Evolutionary conservation across 2,797 vertebrate species (phyloP).

Genomic region (Luscinia luscinia): DNA sequence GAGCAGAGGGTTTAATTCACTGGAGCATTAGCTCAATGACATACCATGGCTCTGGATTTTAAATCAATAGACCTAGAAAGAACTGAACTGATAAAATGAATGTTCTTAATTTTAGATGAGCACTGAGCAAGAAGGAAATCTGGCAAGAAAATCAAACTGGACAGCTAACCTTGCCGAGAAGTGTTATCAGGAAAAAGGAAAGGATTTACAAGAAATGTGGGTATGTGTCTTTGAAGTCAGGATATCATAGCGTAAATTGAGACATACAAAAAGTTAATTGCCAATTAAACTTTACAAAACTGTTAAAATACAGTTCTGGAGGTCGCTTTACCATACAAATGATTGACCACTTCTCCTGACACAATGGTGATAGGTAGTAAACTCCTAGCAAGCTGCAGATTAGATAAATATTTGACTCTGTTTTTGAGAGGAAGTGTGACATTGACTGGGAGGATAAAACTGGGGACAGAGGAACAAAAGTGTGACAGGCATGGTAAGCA

Average conservation of each 20-base stretch:
- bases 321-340: background rate
- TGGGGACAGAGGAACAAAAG: background rate
- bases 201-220: background rate
- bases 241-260: background rate
- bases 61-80: background rate
- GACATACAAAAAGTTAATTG: background rate
- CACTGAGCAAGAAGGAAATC: background rate
- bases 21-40: background rate
- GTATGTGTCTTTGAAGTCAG: background rate
- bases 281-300: background rate
- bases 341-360: background rate
- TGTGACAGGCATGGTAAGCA: background rate
- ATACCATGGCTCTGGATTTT: background rate
- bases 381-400: rapidly evolving
- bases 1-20: background rate
- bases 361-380: background rate
- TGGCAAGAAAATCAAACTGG: background rate
- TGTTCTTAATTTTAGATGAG: background rate
- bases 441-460: rapidly evolving
- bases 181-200: background rate
- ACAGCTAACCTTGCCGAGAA: background rate
- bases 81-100: background rate
- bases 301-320: background rate
- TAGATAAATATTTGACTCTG: background rate
- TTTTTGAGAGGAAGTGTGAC: background rate